Percentiles rank a stretch among this genome's conserved stretches.
These are phyloP conservation scores for Pelmatolapia mariae DNA, from an alignment of 2,113 vertebrate species.

Conservation along the genomic window DNA sequence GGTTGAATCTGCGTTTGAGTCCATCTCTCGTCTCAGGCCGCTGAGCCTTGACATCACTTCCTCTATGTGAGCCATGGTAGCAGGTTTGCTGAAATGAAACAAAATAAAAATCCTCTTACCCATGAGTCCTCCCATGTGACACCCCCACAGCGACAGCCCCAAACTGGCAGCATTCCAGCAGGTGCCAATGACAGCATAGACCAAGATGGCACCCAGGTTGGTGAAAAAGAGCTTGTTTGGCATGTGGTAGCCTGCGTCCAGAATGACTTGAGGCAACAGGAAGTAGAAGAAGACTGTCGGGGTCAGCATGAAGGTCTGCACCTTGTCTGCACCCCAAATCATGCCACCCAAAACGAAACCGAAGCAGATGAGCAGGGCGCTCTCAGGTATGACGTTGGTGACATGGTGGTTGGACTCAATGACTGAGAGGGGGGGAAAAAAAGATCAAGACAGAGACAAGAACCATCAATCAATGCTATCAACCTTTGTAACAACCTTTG, in stretches of 20 bases:
- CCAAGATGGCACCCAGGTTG: conserved; percentile 89
- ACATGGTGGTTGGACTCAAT: conserved; percentile 86
- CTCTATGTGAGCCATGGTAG: rapidly evolving
- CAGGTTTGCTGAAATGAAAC: neutral
- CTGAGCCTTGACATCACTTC: rapidly evolving
- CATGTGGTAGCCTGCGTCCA: conserved; percentile 85
- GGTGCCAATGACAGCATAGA: conserved; percentile 89
- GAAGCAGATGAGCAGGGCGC: conserved; percentile 86
- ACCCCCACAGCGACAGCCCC: conserved; percentile 87
- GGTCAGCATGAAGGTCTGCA: conserved; percentile 82
- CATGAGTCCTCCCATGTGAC: conserved; percentile 86
- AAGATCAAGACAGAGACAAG: neutral
- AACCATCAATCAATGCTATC: neutral
- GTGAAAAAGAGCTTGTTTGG: conserved; percentile 78
- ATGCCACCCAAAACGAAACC: conserved; percentile 88
- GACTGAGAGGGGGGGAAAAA: conserved; percentile 67
- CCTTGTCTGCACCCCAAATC: conserved; percentile 82
- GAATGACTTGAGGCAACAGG: conserved; percentile 89
- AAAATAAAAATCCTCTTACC: conserved; percentile 70
- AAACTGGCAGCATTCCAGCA: conserved; percentile 90
- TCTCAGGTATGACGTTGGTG: conserved; percentile 85
- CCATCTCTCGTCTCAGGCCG: rapidly evolving
- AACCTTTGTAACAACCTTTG: neutral
- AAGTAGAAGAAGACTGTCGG: conserved; percentile 88
- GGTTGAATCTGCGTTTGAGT: neutral